phyloP scores from a whole-genome alignment of 2,113 vertebrate genomes.

The Neomonachus schauinslandi region DNA sequence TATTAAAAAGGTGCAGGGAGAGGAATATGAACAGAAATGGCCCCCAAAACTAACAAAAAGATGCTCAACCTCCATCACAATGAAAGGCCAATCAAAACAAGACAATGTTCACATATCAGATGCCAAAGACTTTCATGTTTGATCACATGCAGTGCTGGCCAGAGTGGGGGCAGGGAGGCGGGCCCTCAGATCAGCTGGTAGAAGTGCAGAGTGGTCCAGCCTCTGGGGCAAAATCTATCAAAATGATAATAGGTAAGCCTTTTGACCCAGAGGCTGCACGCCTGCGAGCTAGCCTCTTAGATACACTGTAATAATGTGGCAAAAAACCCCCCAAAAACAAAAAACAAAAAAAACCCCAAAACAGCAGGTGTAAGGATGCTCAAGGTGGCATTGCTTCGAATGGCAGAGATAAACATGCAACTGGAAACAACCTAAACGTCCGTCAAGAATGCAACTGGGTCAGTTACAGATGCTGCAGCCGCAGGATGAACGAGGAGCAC shows the following conservation, averaged over 20 bases:
- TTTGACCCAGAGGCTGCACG: background rate
- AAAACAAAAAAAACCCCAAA: background rate
- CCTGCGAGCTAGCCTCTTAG: background rate
- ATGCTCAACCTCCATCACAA: background rate
- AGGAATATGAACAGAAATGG: background rate
- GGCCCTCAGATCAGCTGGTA: background rate
- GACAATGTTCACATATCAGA: background rate
- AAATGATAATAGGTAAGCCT: background rate
- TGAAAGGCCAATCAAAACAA: background rate
- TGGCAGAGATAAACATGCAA: background rate
- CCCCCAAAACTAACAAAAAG: background rate
- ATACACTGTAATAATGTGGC: background rate
- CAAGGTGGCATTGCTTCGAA: background rate
- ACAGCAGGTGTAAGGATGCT: background rate
- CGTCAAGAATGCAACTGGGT: background rate
- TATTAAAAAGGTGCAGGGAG: background rate
- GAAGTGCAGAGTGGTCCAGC: no score
- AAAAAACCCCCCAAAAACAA: background rate
- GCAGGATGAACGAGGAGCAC: background rate
- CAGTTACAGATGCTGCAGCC: background rate
- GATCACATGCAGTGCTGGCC: background rate
- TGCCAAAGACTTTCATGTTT: background rate
- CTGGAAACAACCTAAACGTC: background rate
- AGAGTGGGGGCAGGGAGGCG: background rate
- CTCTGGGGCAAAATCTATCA: background rate